Evolutionary conservation across 1,140 invertebrate species (phyloP).

Genomic region (Dufourea novaeangliae): DNA sequence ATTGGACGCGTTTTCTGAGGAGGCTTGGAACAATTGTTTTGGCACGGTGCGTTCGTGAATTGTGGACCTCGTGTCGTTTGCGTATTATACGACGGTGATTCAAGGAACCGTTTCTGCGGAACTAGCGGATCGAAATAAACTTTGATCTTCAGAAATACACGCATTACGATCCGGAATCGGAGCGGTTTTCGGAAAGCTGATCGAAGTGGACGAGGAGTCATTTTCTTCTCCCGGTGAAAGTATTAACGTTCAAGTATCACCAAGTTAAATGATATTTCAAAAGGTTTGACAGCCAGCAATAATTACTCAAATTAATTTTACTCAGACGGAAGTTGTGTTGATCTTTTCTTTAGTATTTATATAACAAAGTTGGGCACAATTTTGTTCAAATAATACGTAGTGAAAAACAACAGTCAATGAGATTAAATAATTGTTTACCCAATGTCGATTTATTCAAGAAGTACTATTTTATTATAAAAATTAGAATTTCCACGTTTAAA

Average conservation of each 20-base stretch:
- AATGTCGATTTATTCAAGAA: too few species aligned
- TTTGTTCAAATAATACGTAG: too few species aligned
- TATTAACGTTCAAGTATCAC: neutral
- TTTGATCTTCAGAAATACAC: neutral
- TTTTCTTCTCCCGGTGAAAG: neutral
- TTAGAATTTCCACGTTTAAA: too few species aligned
- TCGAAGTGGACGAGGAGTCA: neutral
- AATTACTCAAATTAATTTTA: too few species aligned
- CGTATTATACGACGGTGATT: slow-evolving; percentile 17
- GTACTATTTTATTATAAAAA: too few species aligned
- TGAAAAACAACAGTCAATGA: too few species aligned
- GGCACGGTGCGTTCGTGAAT: slow-evolving; percentile 20
- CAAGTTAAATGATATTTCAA: too few species aligned
- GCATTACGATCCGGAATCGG: neutral
- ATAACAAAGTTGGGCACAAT: too few species aligned
- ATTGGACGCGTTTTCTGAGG: neutral
- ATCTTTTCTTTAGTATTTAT: too few species aligned
- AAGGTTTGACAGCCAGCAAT: too few species aligned
- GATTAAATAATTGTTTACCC: too few species aligned
- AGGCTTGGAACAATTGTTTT: neutral
- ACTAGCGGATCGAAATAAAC: slow-evolving; percentile 26
- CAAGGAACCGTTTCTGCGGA: slow-evolving; percentile 4
- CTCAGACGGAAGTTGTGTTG: too few species aligned
- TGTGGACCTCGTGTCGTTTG: neutral
- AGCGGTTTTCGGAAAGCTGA: neutral